These are phyloP conservation scores for Myoxocephalus aenaeus DNA, from an alignment of 2,797 vertebrate genomes.

Conservation along the genomic window DNA sequence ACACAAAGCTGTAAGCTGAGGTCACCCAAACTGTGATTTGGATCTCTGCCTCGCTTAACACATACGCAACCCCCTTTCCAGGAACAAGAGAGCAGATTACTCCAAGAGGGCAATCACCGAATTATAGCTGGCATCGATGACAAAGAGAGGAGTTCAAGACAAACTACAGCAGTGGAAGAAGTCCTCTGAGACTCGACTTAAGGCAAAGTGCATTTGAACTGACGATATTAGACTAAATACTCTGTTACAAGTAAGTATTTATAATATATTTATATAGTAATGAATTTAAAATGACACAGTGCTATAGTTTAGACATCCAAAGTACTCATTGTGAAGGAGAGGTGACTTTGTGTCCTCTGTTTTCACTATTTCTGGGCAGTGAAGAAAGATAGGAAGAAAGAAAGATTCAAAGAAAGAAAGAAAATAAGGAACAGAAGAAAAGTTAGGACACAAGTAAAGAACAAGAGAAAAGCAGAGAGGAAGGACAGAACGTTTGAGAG, in stretches of 20 bases:
- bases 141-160: constrained; percentile 38
- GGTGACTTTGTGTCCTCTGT: background rate
- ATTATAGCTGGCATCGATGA: constrained; percentile 59
- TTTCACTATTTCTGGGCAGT: background rate
- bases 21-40: constrained; percentile 74
- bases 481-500: background rate
- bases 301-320: background rate
- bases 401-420: background rate
- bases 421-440: background rate
- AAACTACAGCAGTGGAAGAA: constrained; percentile 25
- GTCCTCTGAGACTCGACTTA: background rate
- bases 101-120: constrained; percentile 62
- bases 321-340: background rate
- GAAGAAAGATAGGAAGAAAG: background rate
- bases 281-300: background rate
- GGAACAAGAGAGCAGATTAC: constrained; percentile 58
- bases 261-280: too few species aligned
- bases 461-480: background rate
- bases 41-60: constrained; percentile 58
- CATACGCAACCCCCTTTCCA: constrained; percentile 60
- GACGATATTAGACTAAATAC: background rate
- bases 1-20: constrained; percentile 70
- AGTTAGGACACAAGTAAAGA: background rate
- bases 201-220: background rate
- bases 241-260: background rate